Conservation (phyloP, 2,113 vertebrate genomes). For the Triplophysa rosa region DNA sequence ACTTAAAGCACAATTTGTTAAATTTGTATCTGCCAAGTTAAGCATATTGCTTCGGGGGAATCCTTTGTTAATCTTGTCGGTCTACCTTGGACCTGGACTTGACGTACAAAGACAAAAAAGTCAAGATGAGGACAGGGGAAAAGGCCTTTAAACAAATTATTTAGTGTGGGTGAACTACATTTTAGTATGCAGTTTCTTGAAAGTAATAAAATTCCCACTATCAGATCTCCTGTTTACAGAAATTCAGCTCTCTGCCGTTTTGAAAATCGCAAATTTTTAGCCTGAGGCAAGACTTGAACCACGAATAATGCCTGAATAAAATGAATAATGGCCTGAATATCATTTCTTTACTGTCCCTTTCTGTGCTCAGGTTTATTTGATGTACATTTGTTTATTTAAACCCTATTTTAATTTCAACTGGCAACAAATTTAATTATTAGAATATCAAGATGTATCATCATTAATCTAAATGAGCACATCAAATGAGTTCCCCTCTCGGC, state of each 20-base stretch:
- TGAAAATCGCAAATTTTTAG: not conserved
- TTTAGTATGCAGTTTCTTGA: too few species aligned
- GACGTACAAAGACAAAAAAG: not conserved
- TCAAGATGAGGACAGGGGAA: not conserved
- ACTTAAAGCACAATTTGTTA: not conserved
- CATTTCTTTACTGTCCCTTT: not conserved
- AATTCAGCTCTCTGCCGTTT: not conserved
- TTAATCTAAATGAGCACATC: not conserved
- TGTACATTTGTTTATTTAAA: not conserved
- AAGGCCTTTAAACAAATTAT: too few species aligned
- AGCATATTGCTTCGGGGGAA: not conserved
- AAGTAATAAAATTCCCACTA: too few species aligned
- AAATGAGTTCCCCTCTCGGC: constrained; percentile 12
- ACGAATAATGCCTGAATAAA: not conserved
- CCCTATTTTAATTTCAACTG: not conserved
- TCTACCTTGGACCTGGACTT: not conserved
- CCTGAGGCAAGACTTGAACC: not conserved
- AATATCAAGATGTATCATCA: not conserved
- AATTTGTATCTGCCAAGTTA: too few species aligned
- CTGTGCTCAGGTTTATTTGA: not conserved
- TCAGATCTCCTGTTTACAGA: not conserved
- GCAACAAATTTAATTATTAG: not conserved
- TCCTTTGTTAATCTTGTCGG: not conserved
- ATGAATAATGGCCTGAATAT: not conserved
- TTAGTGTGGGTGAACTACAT: too few species aligned